Evolutionary conservation across 2,797 vertebrate genomes (phyloP), one percentile per base, ranked within the genome.

Genomic region (Passerculus sandwichensis): DNA sequence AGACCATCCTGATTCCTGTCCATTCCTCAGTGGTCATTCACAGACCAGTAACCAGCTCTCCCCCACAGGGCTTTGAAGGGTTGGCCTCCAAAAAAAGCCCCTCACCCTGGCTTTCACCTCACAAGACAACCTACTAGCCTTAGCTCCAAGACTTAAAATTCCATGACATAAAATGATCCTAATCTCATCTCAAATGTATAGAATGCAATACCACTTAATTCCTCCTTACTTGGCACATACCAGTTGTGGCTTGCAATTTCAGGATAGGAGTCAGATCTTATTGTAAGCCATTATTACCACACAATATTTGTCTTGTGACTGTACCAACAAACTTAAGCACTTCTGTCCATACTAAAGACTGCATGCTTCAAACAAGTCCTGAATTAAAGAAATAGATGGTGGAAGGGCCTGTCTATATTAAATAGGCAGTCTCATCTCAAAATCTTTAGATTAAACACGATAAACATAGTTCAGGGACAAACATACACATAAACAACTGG

Each of bases 21-120:
- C 32, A 17, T 13, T 62, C 56, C 51, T 73, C 59, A 36, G 25
- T 1, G 5, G 25, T 48, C 36, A 14, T 1, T 2, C 4, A 1
- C 9, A 57, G 9, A 82, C 30, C 15, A 60, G 13, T 27, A 50
- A 57, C 30, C 67, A 73, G 38, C 34, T 42, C n/a, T 54, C 15
- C 26, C 21, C 3, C 3, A 1, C 11, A 40, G 59, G 30, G 12
- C 11, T 62, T 7, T 82, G 34, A 82, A 80, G 45, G 0, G 0
- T 3, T 17, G 18, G 36, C 8, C 59, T 62, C n/a, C 3, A 1
- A 22, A 69, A 44, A 42, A 75, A 88, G 62, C 9, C 30, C 25
- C 16, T 45, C 11, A 57, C 5, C 4, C 25, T 61, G 18, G 15
- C 26, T 42, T 38, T 45, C 23, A 72, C 13, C 21, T 54, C 59